phyloP scores from a whole-genome alignment of 1,140 invertebrate genomes.

The Belonocnema kinseyi region DNA sequence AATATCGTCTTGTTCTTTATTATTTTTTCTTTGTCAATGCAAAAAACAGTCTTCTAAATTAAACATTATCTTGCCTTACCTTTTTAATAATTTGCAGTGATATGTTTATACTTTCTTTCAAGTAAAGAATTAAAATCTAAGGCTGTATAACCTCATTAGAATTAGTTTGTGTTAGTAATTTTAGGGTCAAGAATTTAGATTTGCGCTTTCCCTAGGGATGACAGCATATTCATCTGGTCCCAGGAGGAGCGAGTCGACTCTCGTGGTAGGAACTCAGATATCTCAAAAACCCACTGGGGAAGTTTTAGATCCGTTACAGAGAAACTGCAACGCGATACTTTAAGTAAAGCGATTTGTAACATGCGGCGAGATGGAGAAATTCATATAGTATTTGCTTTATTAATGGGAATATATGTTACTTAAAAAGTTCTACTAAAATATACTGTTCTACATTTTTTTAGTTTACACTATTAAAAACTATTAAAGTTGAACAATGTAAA shows the following conservation, averaged over 20 bases:
- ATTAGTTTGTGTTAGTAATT: not conserved
- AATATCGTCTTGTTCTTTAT: no score
- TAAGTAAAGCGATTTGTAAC: conserved; percentile 21
- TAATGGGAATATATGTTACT: not conserved
- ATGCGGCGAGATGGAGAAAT: not conserved
- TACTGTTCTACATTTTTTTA: no score
- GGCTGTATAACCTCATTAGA: no score
- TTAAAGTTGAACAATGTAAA: no score
- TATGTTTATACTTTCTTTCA: no score
- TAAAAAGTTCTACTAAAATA: no score
- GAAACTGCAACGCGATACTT: conserved; percentile 8
- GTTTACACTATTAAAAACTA: no score
- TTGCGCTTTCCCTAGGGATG: conserved; percentile 7
- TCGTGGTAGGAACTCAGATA: conserved; percentile 3
- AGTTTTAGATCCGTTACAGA: conserved; percentile 2
- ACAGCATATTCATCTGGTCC: conserved; percentile 14
- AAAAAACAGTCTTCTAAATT: no score
- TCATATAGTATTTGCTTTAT: not conserved
- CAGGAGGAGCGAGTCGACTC: not conserved
- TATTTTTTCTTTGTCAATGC: no score
- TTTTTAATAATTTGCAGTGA: no score
- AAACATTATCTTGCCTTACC: no score
- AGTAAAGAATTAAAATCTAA: no score
- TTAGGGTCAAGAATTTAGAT: not conserved
- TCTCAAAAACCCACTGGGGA: conserved; percentile 9